These are phyloP conservation scores for Catonia carolina DNA, from an alignment of 2,888 invertebrate species.

Conservation along the genomic window DNA sequence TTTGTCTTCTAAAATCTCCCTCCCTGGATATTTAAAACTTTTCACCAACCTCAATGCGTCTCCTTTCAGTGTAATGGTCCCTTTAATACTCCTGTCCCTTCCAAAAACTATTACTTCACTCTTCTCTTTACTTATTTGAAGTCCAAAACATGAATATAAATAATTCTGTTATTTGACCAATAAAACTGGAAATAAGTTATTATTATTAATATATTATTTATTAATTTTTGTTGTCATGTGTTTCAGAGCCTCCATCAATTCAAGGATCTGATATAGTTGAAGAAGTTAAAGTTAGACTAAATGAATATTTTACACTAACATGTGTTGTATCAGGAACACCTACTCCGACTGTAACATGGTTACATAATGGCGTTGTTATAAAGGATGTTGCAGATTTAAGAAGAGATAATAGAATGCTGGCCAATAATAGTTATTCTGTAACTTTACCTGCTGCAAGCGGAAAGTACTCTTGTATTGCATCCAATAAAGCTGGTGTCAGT, in stretches of 20 bases:
- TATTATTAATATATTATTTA: conserved; percentile 37
- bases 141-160: too few species aligned
- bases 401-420: neutral
- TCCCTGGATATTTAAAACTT: too few species aligned
- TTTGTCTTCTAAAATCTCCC: too few species aligned
- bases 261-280: conserved; percentile 38
- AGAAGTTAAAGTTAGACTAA: conserved; percentile 40
- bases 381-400: conserved; percentile 27
- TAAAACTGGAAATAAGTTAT: too few species aligned
- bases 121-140: too few species aligned
- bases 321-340: conserved; percentile 31
- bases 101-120: too few species aligned
- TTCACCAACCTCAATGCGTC: too few species aligned
- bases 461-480: conserved; percentile 52
- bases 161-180: too few species aligned
- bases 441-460: conserved; percentile 38
- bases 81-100: too few species aligned
- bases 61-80: too few species aligned
- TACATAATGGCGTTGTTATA: conserved; percentile 38
- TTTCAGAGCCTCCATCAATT: conserved; percentile 35
- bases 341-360: conserved; percentile 31
- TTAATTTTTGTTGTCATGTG: conserved; percentile 38
- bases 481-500: conserved; percentile 52
- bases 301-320: conserved; percentile 26
- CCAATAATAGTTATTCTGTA: neutral